Evolutionary conservation across 2,797 vertebrate species (phyloP).

Genomic region (Leptatherina wallacei): DNA sequence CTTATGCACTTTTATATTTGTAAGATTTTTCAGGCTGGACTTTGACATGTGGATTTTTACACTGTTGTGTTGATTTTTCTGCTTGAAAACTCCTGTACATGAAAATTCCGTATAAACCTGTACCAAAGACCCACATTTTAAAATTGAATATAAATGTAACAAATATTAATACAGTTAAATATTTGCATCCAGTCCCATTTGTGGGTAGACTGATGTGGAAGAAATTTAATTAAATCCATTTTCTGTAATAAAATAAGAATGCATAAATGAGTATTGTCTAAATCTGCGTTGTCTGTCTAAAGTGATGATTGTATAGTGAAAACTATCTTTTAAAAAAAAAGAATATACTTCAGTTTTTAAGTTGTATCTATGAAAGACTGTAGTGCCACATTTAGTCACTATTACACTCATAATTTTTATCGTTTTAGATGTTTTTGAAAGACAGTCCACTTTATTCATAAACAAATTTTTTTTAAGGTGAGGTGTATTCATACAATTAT

Average conservation of each 20-base stretch:
- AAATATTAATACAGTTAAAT: neutral
- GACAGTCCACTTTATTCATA: too few relatives aligned
- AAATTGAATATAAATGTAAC: neutral
- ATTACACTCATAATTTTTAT: neutral
- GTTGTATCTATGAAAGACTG: neutral
- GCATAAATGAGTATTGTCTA: too few relatives aligned
- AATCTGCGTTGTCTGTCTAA: neutral
- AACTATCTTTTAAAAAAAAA: too few relatives aligned
- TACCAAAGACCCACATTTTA: neutral
- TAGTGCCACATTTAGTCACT: too few relatives aligned
- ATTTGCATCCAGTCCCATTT: neutral
- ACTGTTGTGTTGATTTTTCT: neutral
- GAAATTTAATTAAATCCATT: neutral
- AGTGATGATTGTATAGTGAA: too few relatives aligned
- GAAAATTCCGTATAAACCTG: too few relatives aligned
- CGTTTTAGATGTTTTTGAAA: too few relatives aligned
- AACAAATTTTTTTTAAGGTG: too few relatives aligned
- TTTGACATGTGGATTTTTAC: neutral
- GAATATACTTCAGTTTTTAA: too few relatives aligned
- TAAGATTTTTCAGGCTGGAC: neutral
- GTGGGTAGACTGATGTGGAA: neutral
- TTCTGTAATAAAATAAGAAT: too few relatives aligned
- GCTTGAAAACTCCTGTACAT: neutral
- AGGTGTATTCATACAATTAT: too few relatives aligned
- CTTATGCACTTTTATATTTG: too few relatives aligned